These are phyloP conservation scores for Bombus breviceps DNA, from an alignment of 1,140 invertebrate genomes.

Conservation along the genomic window DNA sequence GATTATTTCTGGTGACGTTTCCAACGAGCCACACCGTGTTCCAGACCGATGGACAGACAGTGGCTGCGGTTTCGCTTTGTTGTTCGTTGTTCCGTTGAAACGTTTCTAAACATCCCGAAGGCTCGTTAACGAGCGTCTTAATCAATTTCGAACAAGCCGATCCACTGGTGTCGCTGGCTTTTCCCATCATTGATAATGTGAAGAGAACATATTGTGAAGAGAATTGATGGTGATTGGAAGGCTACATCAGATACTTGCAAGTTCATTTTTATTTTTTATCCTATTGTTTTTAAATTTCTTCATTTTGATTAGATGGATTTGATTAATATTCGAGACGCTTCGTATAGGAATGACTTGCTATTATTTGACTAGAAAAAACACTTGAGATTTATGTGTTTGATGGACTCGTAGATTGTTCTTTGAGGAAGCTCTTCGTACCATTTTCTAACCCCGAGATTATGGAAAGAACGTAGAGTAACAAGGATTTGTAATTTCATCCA, in stretches of 20 bases:
- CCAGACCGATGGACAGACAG: not conserved
- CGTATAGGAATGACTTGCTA: too few species aligned
- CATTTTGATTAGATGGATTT: not conserved
- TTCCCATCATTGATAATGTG: too few species aligned
- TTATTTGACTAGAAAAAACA: too few species aligned
- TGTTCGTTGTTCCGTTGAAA: not conserved
- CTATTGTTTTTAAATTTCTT: not conserved
- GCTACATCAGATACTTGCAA: too few species aligned
- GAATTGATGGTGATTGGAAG: too few species aligned
- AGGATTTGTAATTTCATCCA: too few species aligned
- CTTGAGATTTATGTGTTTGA: too few species aligned
- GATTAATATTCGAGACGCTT: not conserved
- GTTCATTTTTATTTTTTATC: not conserved
- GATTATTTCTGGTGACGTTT: slow-evolving; percentile 51
- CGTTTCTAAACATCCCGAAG: not conserved
- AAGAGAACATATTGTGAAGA: too few species aligned
- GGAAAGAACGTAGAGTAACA: too few species aligned
- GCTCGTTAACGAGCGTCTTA: slow-evolving; percentile 41
- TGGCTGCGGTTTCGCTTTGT: not conserved
- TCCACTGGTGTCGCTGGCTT: not conserved
- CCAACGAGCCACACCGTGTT: slow-evolving; percentile 19
- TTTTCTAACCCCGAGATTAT: too few species aligned
- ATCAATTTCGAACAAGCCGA: slow-evolving; percentile 19
- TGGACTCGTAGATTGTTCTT: too few species aligned
- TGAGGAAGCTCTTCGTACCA: too few species aligned